Evolutionary conservation across 1,140 invertebrate genomes (phyloP), one percentile per base, ranked within the genome.

Genomic region (Drosophila takahashii): DNA sequence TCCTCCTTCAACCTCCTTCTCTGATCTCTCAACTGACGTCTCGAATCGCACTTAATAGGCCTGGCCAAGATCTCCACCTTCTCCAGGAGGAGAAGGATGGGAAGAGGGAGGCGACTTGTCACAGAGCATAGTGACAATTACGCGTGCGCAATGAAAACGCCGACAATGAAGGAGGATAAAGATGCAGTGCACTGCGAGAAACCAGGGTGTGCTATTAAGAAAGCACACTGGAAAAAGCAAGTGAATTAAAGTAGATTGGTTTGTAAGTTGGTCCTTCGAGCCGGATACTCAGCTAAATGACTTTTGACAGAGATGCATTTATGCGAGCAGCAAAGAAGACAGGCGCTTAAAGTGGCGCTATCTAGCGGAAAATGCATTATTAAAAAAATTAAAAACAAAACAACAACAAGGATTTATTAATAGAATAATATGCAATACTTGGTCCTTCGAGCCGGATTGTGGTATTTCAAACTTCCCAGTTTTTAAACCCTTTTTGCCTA

Each of bases 101-200:
- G 32, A 10, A 18, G 11, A 26, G 29, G 34, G 48, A 27, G 48
- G 37, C 27, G 32, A 18, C 62, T 59, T 66, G 74, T 75, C 75
- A 75, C 69, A 90, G 78, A 72, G 78, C 74, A 61, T 66, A 86
- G 87, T 90, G 81, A 90, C 87, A 90, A 90, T 90, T 87, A 90
- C 79, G 79, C 87, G 74, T 81, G 70, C 70, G 71, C 74, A 77
- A 81, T 66, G 73, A 76, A 77, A 50, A 69, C 45, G 41, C 61
- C 42, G 62, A 53, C 78, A 62, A 70, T 39, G 59, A 10, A 41
- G 29, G 64, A 66, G 44, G 16, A 50, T 47, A 16, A 41, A 34
- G 34, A 34, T 41, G 32, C 56, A 42, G 27, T n/a, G 13, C 61
- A 64, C 56, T 34, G 39, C 0, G 10, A 64, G 15, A 51, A 73